Evolutionary conservation across 2,113 vertebrate genomes (phyloP).

Genomic region (Chaetodon auriga): DNA sequence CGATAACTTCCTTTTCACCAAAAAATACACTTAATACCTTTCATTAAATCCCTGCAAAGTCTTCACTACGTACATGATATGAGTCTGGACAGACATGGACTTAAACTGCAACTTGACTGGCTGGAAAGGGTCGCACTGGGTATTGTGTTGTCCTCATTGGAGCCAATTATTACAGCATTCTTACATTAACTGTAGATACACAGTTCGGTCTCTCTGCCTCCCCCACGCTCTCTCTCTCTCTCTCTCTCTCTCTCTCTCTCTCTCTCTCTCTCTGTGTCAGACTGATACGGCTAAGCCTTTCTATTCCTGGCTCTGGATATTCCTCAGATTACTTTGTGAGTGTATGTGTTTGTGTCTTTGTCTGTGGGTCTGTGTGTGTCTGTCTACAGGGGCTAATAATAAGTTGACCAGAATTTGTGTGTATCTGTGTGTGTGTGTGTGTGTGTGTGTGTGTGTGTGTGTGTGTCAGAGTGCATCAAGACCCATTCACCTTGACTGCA

Average conservation of each 20-base stretch:
- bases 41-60: too few species aligned
- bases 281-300: slow-evolving; percentile 77
- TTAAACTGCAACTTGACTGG: too few species aligned
- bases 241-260: not conserved
- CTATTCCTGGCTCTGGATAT: slow-evolving; percentile 79
- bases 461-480: not conserved
- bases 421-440: not conserved
- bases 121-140: not conserved
- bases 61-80: too few species aligned
- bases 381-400: slow-evolving; percentile 42
- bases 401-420: slow-evolving; percentile 25
- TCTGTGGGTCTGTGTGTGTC: slow-evolving; percentile 34
- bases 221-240: slow-evolving; percentile 4
- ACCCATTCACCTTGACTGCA: not conserved
- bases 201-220: slow-evolving; percentile 9
- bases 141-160: slow-evolving; percentile 22
- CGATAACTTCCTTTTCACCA: too few species aligned
- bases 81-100: too few species aligned
- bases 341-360: slow-evolving; percentile 21
- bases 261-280: slow-evolving; percentile 31
- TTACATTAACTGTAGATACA: slow-evolving; percentile 39
- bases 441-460: slow-evolving; percentile 3
- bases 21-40: too few species aligned
- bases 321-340: slow-evolving; percentile 74
- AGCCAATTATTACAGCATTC: slow-evolving; percentile 43